Conservation (phyloP, 2,113 vertebrate genomes). For the Dinomys branickii region DNA sequence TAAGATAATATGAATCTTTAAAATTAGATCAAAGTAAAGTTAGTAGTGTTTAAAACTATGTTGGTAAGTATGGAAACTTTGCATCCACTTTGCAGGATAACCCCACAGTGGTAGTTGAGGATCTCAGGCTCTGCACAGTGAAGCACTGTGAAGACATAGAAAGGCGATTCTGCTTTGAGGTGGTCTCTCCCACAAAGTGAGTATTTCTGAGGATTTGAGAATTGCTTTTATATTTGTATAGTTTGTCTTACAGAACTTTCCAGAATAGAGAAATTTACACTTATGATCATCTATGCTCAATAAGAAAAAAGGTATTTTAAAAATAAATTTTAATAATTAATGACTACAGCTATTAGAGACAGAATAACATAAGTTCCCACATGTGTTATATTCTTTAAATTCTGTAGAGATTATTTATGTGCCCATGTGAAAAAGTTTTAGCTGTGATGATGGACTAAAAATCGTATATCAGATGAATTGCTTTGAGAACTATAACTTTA, state of each 20-base stretch:
- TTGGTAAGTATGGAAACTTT: background rate
- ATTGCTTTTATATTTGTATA: constrained; percentile 3
- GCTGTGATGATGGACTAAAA: constrained; percentile 20
- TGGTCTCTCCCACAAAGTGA: constrained; percentile 98
- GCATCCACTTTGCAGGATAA: constrained; percentile 89
- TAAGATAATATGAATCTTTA: constrained; percentile 40
- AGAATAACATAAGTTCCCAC: background rate
- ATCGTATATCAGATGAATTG: constrained; percentile 21
- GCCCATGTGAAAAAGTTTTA: background rate
- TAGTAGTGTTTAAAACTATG: background rate
- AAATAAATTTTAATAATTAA: constrained; percentile 2
- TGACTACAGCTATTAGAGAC: background rate
- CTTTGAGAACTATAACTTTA: constrained; percentile 10
- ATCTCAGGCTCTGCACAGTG: constrained; percentile 95
- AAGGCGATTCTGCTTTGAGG: constrained; percentile 98
- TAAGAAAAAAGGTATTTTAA: constrained; percentile 23
- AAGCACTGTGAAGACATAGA: constrained; percentile 98
- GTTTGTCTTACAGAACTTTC: constrained; percentile 36
- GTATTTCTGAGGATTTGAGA: constrained; percentile 59
- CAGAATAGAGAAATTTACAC: constrained; percentile 20
- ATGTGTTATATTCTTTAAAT: background rate
- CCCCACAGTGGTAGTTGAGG: constrained; percentile 98
- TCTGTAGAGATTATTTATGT: constrained; percentile 31
- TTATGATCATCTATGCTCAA: background rate
- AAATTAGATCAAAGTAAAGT: background rate